A percentile compares a stretch with the other conserved stretches of the same genome.
Evolutionary conservation across 2,888 invertebrate species (phyloP).

Genomic region (Suillia variegata): DNA sequence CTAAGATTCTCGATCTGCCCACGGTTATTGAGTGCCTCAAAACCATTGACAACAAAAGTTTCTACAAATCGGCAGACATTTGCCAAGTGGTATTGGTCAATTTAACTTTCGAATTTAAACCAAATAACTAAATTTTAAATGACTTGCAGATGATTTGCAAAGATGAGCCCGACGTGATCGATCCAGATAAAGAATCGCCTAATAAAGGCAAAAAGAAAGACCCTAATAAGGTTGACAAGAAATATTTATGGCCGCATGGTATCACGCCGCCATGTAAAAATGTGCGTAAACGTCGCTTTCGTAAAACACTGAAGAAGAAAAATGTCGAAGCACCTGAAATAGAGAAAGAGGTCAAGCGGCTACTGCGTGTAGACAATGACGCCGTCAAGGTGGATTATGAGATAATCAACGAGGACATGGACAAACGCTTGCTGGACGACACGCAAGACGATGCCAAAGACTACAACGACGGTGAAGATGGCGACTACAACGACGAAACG

Average conservation of each 20-base stretch:
- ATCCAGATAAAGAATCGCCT: slow-evolving; percentile 74
- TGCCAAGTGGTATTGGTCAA: slow-evolving; percentile 78
- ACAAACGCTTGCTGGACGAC: slow-evolving; percentile 60
- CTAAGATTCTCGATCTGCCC: slow-evolving; percentile 90
- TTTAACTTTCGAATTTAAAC: not conserved
- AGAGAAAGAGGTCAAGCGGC: slow-evolving; percentile 94
- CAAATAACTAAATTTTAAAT: not conserved
- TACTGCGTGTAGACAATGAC: slow-evolving; percentile 90
- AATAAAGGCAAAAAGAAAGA: slow-evolving; percentile 84
- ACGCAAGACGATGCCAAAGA: slow-evolving; percentile 45
- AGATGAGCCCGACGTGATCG: slow-evolving; percentile 80
- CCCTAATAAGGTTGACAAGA: slow-evolving; percentile 80
- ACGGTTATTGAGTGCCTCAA: slow-evolving; percentile 92
- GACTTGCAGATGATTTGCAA: slow-evolving; percentile 78
- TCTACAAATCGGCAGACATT: slow-evolving; percentile 97
- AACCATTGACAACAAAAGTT: slow-evolving; percentile 94
- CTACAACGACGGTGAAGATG: slow-evolving; percentile 49
- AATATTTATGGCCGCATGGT: slow-evolving; percentile 94
- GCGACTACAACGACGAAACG: slow-evolving; percentile 51
- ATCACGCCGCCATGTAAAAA: slow-evolving; percentile 96
- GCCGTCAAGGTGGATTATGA: slow-evolving; percentile 89
- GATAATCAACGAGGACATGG: slow-evolving; percentile 86
- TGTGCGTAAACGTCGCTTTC: slow-evolving; percentile 86
- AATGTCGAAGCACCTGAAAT: slow-evolving; percentile 97
- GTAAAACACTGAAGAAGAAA: slow-evolving; percentile 95